Base-by-base conservation (phyloP, 1,140 invertebrate species). In the Drosophila tsacasi region DNA sequence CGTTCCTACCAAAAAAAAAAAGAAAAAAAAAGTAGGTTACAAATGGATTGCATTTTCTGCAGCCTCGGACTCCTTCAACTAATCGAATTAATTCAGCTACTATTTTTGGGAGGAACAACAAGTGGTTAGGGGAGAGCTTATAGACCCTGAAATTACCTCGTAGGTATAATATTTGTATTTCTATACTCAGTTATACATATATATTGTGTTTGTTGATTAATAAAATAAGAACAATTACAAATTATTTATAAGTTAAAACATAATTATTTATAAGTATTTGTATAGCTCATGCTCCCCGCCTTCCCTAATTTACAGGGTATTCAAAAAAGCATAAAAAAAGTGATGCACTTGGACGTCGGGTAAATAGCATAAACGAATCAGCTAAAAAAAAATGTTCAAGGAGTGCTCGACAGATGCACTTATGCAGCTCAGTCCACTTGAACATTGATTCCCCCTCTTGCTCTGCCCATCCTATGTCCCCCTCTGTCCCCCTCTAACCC, bases 291-390 rank as follows among this genome's bases (percentile, higher is more conserved):
- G 15, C n/a, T 27, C 3, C 10, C 5, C 1, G 5, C 30, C 21
- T 5, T 7, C 1, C 19, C 4, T 10, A 15, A 6, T 17, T 10
- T 57, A 47, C 67, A 47, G 67, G 63, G 63, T 55, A 71, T 35
- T 19, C 35, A 37, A 67, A 54, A 49, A 27, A 40, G 47, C 19
- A 62, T 37, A 39, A 17, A 54, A 39, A 54, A 57, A 46, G 15
- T 39, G 44, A 40, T 68, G 67, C 64, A 71, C 67, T 71, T 71
- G 37, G 15, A 73, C 50, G 68, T 50, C 46, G 68, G 67, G 54
- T 72, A 72, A 73, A 73, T 72, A 72, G 66, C 69, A 52, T 73
- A 73, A 73, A 73, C 71, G 71, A 73, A 73, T 73, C 46, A 61
- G 55, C 67, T 42, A 25, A 57, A 54, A 73, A 49, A 60, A 60